Percentiles rank a stretch among this genome's conserved stretches.
Evolutionary conservation across 1,140 invertebrate genomes (phyloP).

Genomic region (Pemphigus obesinymphae): DNA sequence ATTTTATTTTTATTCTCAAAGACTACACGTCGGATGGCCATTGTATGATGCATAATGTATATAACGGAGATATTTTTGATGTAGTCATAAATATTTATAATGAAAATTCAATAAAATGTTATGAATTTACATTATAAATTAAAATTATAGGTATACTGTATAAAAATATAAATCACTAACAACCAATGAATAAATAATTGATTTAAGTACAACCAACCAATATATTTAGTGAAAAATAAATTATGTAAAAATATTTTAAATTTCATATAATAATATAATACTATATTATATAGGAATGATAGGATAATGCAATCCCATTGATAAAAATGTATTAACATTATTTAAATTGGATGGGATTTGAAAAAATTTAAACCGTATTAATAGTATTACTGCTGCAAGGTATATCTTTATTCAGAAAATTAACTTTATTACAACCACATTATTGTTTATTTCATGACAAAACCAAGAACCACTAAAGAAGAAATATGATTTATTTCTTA

Average conservation of each 20-base stretch:
- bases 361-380: background rate
- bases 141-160: too few relatives aligned
- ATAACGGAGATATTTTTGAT: background rate
- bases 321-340: background rate
- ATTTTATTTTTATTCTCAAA: background rate
- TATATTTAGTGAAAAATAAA: too few relatives aligned
- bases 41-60: conserved; percentile 2
- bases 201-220: background rate
- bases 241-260: too few relatives aligned
- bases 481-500: background rate
- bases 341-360: background rate
- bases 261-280: background rate
- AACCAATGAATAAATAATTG: too few relatives aligned
- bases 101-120: background rate
- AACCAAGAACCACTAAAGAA: background rate
- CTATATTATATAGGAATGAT: background rate
- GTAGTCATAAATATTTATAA: background rate
- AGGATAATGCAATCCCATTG: background rate
- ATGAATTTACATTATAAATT: background rate
- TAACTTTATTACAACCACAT: background rate
- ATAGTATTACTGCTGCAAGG: too few relatives aligned
- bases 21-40: background rate
- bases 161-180: too few relatives aligned
- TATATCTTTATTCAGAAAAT: background rate
- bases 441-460: background rate